These are phyloP conservation scores for Fregetta grallaria DNA, from an alignment of 2,113 vertebrate genomes.

Conservation along the genomic window DNA sequence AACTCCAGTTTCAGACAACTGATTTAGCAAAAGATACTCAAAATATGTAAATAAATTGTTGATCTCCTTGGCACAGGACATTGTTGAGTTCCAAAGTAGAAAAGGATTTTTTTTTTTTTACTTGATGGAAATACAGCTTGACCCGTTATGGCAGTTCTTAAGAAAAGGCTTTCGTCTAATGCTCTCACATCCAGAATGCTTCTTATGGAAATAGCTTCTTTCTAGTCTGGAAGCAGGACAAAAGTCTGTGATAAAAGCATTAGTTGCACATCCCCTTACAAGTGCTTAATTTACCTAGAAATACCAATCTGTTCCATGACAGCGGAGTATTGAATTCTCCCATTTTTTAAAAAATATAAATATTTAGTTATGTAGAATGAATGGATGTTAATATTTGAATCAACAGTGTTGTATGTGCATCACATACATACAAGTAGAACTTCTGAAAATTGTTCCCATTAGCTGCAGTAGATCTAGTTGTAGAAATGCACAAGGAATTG, in stretches of 20 bases:
- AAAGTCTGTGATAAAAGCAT: not conserved
- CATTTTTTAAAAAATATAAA: not conserved
- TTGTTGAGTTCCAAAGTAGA: not conserved
- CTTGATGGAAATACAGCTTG: not conserved
- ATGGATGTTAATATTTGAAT: not conserved
- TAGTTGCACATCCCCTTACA: not conserved
- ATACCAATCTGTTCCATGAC: not conserved
- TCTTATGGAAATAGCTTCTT: not conserved
- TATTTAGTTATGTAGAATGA: not conserved
- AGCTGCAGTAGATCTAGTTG: not conserved
- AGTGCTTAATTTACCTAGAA: not conserved
- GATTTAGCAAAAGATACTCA: not conserved
- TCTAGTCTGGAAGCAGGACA: not conserved
- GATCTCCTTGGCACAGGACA: not conserved
- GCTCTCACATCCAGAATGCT: not conserved
- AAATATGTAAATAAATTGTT: not conserved
- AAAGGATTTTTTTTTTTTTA: not conserved
- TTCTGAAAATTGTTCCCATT: not conserved
- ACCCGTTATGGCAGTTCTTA: not conserved
- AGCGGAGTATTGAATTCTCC: not conserved
- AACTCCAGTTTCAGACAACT: not conserved
- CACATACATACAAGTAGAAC: not conserved
- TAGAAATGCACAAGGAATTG: not conserved
- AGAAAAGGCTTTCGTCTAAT: not conserved
- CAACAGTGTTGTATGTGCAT: not conserved